Conservation (phyloP, 1,140 invertebrate species). For the Musca domestica region DNA sequence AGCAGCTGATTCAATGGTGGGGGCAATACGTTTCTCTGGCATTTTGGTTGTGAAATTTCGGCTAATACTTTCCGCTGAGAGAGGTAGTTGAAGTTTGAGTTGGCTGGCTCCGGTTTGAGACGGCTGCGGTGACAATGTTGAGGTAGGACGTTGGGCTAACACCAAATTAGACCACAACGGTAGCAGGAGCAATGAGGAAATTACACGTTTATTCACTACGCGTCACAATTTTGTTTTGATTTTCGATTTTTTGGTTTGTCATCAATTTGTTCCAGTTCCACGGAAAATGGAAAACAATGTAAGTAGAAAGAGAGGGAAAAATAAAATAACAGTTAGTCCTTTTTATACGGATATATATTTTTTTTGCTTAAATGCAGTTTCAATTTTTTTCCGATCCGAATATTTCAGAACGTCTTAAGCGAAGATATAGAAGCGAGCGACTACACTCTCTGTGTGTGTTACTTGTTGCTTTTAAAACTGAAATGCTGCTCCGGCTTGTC, state of each 20-base stretch:
- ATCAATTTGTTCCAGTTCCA: not conserved
- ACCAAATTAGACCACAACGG: slow-evolving; percentile 14
- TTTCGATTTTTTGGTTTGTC: not conserved
- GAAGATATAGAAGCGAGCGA: slow-evolving; percentile 17
- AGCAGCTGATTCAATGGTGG: slow-evolving; percentile 38
- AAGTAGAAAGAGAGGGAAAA: slow-evolving; percentile 1
- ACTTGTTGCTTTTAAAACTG: slow-evolving; percentile 21
- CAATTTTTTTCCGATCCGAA: too few relatives aligned
- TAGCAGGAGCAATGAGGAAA: slow-evolving; percentile 1
- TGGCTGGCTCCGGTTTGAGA: not conserved
- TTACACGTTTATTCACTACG: slow-evolving; percentile 14
- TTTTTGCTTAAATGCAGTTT: not conserved
- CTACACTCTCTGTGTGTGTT: slow-evolving; percentile 11
- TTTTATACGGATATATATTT: not conserved
- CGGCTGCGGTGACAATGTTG: not conserved
- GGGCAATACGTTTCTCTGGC: slow-evolving; percentile 41
- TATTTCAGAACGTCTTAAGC: slow-evolving; percentile 3
- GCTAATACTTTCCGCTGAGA: not conserved
- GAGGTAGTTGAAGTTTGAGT: not conserved
- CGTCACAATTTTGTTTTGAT: not conserved
- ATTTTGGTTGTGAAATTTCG: slow-evolving; percentile 27
- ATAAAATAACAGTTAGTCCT: slow-evolving; percentile 6
- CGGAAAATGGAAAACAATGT: too few relatives aligned
- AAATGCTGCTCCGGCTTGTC: slow-evolving; percentile 9
- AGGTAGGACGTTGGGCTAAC: not conserved